Base-by-base conservation (phyloP, 2,797 vertebrate genomes). In the Leptatherina wallacei region DNA sequence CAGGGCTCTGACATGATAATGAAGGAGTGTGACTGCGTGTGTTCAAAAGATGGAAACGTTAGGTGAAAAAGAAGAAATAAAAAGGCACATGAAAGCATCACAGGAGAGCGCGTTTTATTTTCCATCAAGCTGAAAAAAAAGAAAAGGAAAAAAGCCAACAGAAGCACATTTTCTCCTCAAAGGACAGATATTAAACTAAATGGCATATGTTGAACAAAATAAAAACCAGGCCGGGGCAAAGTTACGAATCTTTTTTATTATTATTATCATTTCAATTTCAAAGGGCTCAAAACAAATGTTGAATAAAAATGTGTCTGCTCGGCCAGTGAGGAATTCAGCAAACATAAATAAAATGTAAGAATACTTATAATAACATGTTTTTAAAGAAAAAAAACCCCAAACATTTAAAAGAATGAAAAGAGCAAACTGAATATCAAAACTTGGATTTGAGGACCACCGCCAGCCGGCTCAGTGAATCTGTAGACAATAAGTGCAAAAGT, bases 1-100 rank as follows among this genome's bases (percentile, higher is more conserved):
- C 81, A 81, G 77, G 71, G 7, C 71, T 62, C 64, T 72, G 91
- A 85, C 84, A 78, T 73, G 87, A 88, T 92, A 91, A 92, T 85
- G 86, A 90, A 80, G 78, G 75, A 49, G 72, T 75, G 59, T 62
- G 66, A 66, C 64, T 65, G 63, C n/a, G 51, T 65, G 72, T 63
- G 44, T 84, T 88, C 54, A 87, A 86, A 91, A 80, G 74, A 87
- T 22, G 8, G 44, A 67, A 84, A 73, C 59, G 0, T 2, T 55
- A 80, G 75, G 75, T 85, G 83, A 80, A 82, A 71, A 72, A 63
- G 49, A 75, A 61, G 27, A 85, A 84, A 86, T 74, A 85, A 90
- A 89, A 69, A 65, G 70, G 84, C 51, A 79, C 82, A 83, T 87
- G 75, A 88, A 86, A 84, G 86, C 78, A 24, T 67, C 72, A 70